Conservation (phyloP, 2,113 vertebrate species). For the Protobothrops mucrosquamatus region DNA sequence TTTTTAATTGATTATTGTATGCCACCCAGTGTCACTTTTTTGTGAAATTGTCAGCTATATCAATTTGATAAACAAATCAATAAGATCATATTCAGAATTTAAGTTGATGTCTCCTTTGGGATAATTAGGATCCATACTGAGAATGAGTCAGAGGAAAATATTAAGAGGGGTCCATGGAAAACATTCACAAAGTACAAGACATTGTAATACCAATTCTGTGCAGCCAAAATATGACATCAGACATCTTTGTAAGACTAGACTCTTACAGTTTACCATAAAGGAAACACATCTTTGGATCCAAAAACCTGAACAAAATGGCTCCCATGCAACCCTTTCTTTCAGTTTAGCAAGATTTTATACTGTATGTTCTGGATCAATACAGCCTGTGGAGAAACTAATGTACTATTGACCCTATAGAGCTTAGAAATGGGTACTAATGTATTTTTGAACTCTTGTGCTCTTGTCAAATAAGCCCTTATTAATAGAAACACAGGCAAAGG, state of each 20-base stretch:
- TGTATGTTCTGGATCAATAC: not conserved
- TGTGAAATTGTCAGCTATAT: not conserved
- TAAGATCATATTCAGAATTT: not conserved
- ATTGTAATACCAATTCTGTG: not conserved
- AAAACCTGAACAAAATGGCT: not conserved
- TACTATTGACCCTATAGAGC: not conserved
- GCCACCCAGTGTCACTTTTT: not conserved
- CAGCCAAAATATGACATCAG: not conserved
- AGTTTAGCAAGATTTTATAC: not conserved
- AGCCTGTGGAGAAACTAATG: not conserved
- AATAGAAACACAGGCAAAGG: not conserved
- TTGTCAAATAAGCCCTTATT: not conserved
- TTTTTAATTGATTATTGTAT: not conserved
- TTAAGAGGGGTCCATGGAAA: not conserved
- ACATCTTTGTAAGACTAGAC: not conserved
- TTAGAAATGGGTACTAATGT: not conserved
- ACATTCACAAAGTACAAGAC: not conserved
- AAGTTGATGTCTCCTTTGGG: not conserved
- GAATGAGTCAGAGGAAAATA: not conserved
- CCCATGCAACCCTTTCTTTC: not conserved
- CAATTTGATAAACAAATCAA: not conserved
- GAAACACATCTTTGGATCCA: not conserved
- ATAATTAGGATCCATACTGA: not conserved
- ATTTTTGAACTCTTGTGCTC: not conserved
- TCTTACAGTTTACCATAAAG: not conserved